phyloP scores from a whole-genome alignment of 2,113 vertebrate genomes.

The Raja brachyura region DNA sequence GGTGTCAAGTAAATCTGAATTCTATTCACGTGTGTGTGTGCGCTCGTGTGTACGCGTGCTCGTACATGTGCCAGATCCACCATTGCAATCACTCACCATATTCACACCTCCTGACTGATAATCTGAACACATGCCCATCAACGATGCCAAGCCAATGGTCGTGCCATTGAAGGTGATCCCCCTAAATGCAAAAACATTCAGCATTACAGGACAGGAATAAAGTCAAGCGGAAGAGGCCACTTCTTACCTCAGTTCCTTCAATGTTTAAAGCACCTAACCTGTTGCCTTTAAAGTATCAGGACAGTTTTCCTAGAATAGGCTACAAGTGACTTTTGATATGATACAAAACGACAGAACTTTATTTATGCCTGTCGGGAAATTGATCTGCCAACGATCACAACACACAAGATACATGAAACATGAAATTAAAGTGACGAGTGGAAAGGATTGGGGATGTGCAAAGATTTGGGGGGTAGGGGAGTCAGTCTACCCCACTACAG shows the following conservation, averaged over 20 bases:
- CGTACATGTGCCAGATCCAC: background rate
- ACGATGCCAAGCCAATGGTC: constrained; percentile 86
- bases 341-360: background rate
- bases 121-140: constrained; percentile 91
- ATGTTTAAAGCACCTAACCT: background rate
- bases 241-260: background rate
- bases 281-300: background rate
- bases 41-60: no score
- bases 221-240: background rate
- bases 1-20: background rate
- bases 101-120: constrained; percentile 97
- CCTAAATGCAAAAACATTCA: constrained; percentile 50
- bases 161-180: constrained; percentile 81
- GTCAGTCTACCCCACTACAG: no score
- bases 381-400: no score
- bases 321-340: background rate
- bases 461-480: no score
- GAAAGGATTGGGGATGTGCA: no score
- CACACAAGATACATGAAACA: no score
- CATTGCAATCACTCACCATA: constrained; percentile 67
- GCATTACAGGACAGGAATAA: constrained; percentile 43
- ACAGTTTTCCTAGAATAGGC: background rate
- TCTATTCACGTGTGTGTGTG: no score
- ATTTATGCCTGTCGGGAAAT: no score
- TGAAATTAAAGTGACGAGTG: no score